Evolutionary conservation across 2,797 vertebrate genomes (phyloP), one percentile per base, ranked within the genome.

Genomic region (Anguilla anguilla): DNA sequence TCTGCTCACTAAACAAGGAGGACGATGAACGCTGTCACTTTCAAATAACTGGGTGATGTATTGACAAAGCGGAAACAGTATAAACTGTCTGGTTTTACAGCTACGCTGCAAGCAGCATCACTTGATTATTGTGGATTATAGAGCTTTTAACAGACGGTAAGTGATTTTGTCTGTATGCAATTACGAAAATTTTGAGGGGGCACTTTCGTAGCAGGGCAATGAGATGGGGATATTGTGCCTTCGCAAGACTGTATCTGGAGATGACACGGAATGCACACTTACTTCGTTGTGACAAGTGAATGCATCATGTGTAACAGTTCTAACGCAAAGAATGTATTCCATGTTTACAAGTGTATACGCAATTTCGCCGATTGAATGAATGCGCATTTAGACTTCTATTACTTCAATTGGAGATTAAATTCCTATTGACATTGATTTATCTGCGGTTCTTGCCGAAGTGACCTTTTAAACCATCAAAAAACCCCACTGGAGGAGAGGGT

Each of bases 41-140:
- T 91, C 93, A 90, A 88, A 92, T 90, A 94, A 92, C 95, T 95
- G 95, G 96, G 97, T 94, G 85, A 96, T 95, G 95, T 93, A 93
- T 94, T 97, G 96, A 97, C 92, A 87, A 88, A 46, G 86, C 88
- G 89, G 93, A 91, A 89, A 82, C 90, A 90, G 79, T 89, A 91
- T 91, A 87, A 85, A 69, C 87, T 64, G 81, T 85, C 79, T 85
- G 85, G 83, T 87, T 89, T 88, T 87, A 86, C 88, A 61, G 83
- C 87, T 84, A 89, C 88, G 91, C 85, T 87, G 79, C 90, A 88
- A 86, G 77, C 55, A 82, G 88, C 92, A 84, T 85, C 92, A 86
- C 86, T 86, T 90, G 83, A 88, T 77, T 4, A 64, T 92, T 94
- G 94, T 95, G 96, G 96, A 96, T 96, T 96, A 96, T 94, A 89